Conservation (phyloP, 2,888 invertebrate genomes). For the Portevinia maculata region DNA sequence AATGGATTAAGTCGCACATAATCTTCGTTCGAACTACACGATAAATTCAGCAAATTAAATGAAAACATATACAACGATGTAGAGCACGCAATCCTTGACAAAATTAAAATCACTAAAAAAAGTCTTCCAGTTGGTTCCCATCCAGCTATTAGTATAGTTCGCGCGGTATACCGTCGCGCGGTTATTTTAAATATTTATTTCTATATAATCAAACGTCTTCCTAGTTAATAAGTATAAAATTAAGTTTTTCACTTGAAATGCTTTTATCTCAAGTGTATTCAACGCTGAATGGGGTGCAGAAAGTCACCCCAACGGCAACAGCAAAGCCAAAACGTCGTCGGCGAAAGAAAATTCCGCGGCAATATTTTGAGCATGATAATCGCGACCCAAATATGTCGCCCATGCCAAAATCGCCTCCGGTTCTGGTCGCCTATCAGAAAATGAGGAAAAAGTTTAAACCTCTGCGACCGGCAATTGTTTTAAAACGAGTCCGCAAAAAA, state of each 20-base stretch:
- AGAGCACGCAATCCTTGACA: conserved; percentile 65
- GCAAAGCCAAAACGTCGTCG: conserved; percentile 59
- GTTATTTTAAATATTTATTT: conserved; percentile 35
- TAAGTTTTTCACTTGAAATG: conserved; percentile 64
- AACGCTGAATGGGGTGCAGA: conserved; percentile 77
- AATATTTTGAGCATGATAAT: conserved; percentile 81
- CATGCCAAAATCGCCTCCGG: conserved; percentile 16
- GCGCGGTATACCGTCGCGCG: conserved; percentile 45
- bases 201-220: conserved; percentile 59
- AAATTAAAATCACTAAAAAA: conserved; percentile 83
- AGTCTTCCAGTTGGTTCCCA: conserved; percentile 83
- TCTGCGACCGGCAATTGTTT: conserved; percentile 76
- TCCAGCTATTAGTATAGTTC: conserved; percentile 65
- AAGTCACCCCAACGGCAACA: conserved; percentile 72
- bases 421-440: conserved; percentile 77
- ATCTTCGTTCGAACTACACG: conserved; percentile 32
- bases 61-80: conserved; percentile 55
- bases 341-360: conserved; percentile 76
- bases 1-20: conserved; percentile 55
- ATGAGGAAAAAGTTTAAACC: conserved; percentile 81
- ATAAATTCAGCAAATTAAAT: conserved; percentile 60
- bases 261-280: conserved; percentile 74
- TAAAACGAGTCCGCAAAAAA: conserved; percentile 65
- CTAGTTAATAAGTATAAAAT: conserved; percentile 52
- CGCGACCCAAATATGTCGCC: conserved; percentile 75